Evolutionary conservation across 2,113 vertebrate species (phyloP).

Genomic region (Empidonax alnorum): DNA sequence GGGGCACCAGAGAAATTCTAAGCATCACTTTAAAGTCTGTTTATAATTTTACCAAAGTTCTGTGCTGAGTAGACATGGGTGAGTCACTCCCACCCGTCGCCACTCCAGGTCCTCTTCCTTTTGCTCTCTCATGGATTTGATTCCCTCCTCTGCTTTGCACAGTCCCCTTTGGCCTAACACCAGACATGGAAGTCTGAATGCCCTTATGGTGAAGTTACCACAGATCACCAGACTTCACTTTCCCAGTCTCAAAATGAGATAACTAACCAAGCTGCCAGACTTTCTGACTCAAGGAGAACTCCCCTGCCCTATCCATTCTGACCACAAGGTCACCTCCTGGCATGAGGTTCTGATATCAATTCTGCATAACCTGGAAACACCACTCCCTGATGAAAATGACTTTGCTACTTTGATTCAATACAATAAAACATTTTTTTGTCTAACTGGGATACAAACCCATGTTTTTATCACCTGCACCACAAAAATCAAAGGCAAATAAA

Average conservation of each 20-base stretch:
- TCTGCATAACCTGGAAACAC: background rate
- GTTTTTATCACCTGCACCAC: background rate
- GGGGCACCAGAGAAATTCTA: background rate
- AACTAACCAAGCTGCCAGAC: background rate
- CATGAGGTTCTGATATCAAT: background rate
- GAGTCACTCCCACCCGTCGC: background rate
- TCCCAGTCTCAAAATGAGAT: no score
- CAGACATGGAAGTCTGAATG: background rate
- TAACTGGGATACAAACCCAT: background rate
- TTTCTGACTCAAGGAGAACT: background rate
- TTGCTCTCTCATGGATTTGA: background rate
- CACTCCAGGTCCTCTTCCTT: background rate
- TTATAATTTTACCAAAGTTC: background rate
- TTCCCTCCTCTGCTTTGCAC: background rate
- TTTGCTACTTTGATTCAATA: background rate
- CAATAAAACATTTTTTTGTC: background rate
- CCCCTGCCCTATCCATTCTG: background rate
- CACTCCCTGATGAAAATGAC: background rate
- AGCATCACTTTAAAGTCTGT: background rate
- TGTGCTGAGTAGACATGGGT: accelerated
- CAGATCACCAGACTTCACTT: background rate
- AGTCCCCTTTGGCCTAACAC: background rate
- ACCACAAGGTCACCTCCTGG: background rate
- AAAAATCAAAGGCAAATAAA: background rate
- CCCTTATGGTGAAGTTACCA: background rate